phyloP scores from a whole-genome alignment of 2,797 vertebrate genomes.

The Onychomys torridus region DNA sequence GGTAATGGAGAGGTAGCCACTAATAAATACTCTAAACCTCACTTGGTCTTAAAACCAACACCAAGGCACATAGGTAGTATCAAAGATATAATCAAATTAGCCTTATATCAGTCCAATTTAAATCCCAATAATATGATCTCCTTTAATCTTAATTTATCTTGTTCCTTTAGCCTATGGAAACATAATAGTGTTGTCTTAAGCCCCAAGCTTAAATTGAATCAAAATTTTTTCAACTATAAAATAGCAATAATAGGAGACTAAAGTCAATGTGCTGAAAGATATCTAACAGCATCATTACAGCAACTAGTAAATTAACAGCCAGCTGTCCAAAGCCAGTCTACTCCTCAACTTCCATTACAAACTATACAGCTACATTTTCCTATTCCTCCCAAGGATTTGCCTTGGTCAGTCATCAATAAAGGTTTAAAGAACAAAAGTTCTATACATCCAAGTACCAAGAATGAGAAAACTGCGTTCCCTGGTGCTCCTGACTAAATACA shows the following conservation, averaged over 20 bases:
- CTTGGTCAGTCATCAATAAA: constrained; percentile 36
- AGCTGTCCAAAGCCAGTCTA: constrained; percentile 54
- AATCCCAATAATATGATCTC: constrained; percentile 29
- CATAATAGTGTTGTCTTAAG: constrained; percentile 45
- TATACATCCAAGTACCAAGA: constrained; percentile 49
- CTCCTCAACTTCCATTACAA: not conserved
- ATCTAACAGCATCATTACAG: constrained; percentile 11
- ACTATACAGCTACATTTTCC: constrained; percentile 30
- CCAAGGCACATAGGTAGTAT: not conserved
- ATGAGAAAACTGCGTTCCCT: constrained; percentile 38
- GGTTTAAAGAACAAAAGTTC: constrained; percentile 27
- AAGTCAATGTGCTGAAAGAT: constrained; percentile 57
- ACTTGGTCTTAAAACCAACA: constrained; percentile 1
- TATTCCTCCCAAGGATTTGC: not conserved
- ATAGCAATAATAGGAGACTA: constrained; percentile 44
- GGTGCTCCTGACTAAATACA: not conserved
- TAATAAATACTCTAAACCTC: constrained; percentile 46
- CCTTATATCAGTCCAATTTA: constrained; percentile 39
- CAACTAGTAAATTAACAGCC: constrained; percentile 47
- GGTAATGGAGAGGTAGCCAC: not conserved
- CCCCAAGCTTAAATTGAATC: constrained; percentile 42
- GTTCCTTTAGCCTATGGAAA: constrained; percentile 52
- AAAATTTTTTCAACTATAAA: constrained; percentile 66
- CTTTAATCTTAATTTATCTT: constrained; percentile 59
- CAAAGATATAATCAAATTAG: constrained; percentile 44